phyloP scores from a whole-genome alignment of 2,113 vertebrate genomes.

The Cynopterus brachyotis region DNA sequence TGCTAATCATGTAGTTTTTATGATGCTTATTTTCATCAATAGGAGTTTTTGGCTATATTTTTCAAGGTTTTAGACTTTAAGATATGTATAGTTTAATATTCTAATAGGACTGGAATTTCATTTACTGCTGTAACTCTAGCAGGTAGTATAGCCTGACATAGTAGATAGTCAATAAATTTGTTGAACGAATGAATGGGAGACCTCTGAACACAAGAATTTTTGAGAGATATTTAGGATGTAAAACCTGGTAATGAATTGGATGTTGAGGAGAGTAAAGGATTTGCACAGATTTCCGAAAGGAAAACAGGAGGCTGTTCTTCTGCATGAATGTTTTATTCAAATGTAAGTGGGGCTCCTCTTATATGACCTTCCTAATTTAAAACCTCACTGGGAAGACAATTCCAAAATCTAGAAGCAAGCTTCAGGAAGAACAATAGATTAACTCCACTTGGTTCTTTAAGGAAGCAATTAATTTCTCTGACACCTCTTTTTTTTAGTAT shows the following conservation, averaged over 20 bases:
- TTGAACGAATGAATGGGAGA: neutral
- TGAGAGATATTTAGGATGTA: neutral
- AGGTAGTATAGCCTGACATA: neutral
- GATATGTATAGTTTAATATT: neutral
- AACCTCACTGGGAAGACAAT: neutral
- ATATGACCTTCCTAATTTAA: neutral
- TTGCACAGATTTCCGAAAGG: neutral
- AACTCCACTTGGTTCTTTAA: neutral
- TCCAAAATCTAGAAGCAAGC: neutral
- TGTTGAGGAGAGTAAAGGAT: neutral
- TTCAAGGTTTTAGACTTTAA: slow-evolving; percentile 1
- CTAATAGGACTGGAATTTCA: neutral
- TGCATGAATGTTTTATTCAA: neutral
- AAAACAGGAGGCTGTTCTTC: neutral
- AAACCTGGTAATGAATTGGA: neutral
- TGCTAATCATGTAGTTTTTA: neutral
- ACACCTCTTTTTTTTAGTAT: neutral
- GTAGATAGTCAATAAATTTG: neutral
- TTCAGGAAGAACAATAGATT: neutral
- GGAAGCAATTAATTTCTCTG: neutral
- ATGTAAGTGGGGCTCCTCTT: neutral
- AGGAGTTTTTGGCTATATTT: neutral
- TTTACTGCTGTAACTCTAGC: neutral
- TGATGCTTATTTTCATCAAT: neutral
- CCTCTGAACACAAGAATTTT: neutral